These are phyloP conservation scores for Pangasius djambal DNA, from an alignment of 2,797 vertebrate species.

Conservation along the genomic window DNA sequence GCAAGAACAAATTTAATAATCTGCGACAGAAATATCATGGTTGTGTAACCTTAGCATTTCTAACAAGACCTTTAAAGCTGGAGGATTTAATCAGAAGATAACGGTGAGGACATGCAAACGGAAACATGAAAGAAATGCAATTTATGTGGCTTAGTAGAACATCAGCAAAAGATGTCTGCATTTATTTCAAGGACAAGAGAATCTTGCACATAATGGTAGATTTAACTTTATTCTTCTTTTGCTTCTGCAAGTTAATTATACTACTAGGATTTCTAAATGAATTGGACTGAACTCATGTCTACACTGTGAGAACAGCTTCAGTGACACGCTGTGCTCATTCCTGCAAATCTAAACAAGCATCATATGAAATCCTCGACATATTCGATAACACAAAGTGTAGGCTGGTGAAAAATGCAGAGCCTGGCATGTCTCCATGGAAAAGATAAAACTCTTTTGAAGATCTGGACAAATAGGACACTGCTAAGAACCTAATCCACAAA, in stretches of 20 bases:
- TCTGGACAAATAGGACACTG: background rate
- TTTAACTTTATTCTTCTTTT: background rate
- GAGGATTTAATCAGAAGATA: slow-evolving; percentile 19
- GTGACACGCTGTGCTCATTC: background rate
- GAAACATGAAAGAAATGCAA: background rate
- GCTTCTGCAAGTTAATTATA: background rate
- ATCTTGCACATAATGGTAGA: too few species aligned
- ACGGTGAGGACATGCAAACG: background rate
- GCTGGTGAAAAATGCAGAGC: background rate
- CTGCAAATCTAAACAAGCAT: background rate
- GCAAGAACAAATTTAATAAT: background rate
- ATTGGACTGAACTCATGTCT: background rate
- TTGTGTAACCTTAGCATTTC: background rate
- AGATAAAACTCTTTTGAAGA: background rate
- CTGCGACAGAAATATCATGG: background rate
- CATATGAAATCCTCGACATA: background rate
- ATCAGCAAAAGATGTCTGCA: background rate
- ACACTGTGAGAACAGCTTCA: background rate
- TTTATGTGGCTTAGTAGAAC: background rate
- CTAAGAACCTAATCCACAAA: slow-evolving; percentile 5
- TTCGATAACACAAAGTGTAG: too few species aligned
- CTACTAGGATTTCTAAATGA: background rate
- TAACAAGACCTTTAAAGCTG: background rate
- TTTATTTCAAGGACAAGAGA: background rate
- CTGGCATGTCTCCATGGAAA: background rate